Evolutionary conservation across 2,888 invertebrate genomes (phyloP), one percentile per base, ranked within the genome.

Genomic region (Folsomia candida): DNA sequence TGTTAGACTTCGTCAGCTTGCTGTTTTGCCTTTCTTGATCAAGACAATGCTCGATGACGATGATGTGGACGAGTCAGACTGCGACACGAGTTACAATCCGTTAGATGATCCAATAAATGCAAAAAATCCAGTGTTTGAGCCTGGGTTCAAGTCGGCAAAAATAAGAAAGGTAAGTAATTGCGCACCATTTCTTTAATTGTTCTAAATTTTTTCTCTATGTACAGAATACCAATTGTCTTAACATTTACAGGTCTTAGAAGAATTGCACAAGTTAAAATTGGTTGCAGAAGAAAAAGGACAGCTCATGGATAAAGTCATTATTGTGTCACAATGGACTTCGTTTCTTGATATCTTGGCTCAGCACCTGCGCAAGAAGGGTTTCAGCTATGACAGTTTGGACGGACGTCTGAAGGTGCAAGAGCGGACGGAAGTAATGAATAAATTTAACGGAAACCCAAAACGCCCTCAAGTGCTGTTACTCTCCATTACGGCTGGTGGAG

Each of bases 281-380:
- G 82, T 87, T 18, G 82, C 84, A 0, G 87, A 88, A 78, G 88
- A 89, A 0, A 85, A 88, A 4, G 85, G 87, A 2, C 70, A 64
- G 2, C 54, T 63, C 9, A 78, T 78, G 67, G 91, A 94, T 75
- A 93, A 93, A 82, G 88, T 89, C 0, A 88, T 94, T 4, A 87
- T 98, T 3, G 94, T 98, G 0, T 97, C 96, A 0, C 97, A 97
- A 81, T 98, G 97, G 97, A 91, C 93, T 0, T 87, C 89, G 0
- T 89, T 94, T 80, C 85, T 98, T 6, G 84, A 88, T 0, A 86
- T 97, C 54, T 84, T 97, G 9, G 88, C 88, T 47, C 80, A 82
- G 0, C 89, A 91, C 82, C 84, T 98, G 62, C 78, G 82, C 22
- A 76, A 81, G 2, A 82, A 83, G 20, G 82, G 85, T 0, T 83